phyloP scores from a whole-genome alignment of 2,888 invertebrate species.

The Heliconius cydno region DNA sequence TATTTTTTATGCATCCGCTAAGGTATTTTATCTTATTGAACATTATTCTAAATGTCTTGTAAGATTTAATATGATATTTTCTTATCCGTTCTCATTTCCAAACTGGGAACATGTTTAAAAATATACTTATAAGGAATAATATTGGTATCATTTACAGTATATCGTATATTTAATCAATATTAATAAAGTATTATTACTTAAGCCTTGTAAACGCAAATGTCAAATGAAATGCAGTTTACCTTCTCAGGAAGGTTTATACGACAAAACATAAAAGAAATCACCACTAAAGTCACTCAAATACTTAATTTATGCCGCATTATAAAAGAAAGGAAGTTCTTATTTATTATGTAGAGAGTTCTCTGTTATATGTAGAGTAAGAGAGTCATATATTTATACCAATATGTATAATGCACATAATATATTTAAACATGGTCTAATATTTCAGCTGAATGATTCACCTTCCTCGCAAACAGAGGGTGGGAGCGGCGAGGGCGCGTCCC shows the following conservation, averaged over 20 bases:
- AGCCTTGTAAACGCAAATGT: constrained; percentile 42
- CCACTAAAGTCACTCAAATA: constrained; percentile 7
- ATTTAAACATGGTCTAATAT: constrained; percentile 29
- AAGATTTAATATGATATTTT: not conserved
- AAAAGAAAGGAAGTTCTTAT: not conserved
- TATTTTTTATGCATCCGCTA: not conserved
- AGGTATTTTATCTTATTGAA: not conserved
- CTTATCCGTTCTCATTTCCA: not conserved
- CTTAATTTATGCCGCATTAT: not conserved
- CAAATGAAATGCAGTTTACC: constrained; percentile 44
- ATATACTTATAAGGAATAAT: constrained; percentile 4
- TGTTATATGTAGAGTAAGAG: not conserved
- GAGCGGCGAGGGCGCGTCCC: constrained; percentile 59
- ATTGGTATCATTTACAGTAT: not conserved
- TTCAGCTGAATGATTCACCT: constrained; percentile 48
- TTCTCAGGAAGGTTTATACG: constrained; percentile 38
- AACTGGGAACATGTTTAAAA: not conserved
- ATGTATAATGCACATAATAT: not conserved
- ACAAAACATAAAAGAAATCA: constrained; percentile 25
- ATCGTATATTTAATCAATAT: constrained; percentile 10
- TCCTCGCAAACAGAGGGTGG: constrained; percentile 47
- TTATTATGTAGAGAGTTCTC: not conserved
- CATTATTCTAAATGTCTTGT: not conserved
- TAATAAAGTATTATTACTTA: constrained; percentile 31
- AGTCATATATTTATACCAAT: not conserved